phyloP scores from a whole-genome alignment of 2,888 invertebrate genomes.

The Brachylomia viminalis region DNA sequence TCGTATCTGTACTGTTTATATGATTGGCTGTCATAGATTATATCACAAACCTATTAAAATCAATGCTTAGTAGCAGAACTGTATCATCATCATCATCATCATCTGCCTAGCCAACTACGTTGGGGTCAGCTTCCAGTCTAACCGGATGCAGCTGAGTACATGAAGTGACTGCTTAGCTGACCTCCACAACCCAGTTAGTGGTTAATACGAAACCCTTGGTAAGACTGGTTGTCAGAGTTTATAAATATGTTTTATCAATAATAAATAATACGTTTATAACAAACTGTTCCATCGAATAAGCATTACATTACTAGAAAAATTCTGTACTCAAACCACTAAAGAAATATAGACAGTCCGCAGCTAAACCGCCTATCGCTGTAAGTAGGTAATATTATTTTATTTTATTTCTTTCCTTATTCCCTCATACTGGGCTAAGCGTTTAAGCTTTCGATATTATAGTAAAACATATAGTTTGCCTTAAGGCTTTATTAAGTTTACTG shows the following conservation, averaged over 20 bases:
- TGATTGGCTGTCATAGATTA: background rate
- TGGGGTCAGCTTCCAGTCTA: too few relatives aligned
- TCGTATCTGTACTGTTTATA: background rate
- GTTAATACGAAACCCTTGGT: too few relatives aligned
- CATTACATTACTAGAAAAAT: conserved; percentile 34
- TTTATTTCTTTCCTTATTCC: conserved; percentile 53
- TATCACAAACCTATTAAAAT: background rate
- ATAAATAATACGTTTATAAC: background rate
- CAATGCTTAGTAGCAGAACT: too few relatives aligned
- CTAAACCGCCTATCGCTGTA: conserved; percentile 47
- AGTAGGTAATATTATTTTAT: conserved; percentile 49
- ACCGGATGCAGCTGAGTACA: too few relatives aligned
- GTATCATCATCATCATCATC: too few relatives aligned
- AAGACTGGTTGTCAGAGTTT: too few relatives aligned
- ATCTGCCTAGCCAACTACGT: too few relatives aligned
- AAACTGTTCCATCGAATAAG: conserved; percentile 1
- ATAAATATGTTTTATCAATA: background rate
- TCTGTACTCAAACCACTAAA: conserved; percentile 19
- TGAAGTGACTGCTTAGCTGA: too few relatives aligned
- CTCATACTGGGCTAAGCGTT: conserved; percentile 39
- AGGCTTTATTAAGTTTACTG: conserved; percentile 24
- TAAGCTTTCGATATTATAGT: conserved; percentile 49
- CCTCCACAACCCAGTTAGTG: too few relatives aligned
- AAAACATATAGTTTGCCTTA: conserved; percentile 33
- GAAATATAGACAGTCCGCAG: conserved; percentile 44